A percentile compares a stretch with the other conserved stretches of the same genome.
Evolutionary conservation across 2,797 vertebrate species (phyloP).

Genomic region (Cynodonichthys magdalenae): DNA sequence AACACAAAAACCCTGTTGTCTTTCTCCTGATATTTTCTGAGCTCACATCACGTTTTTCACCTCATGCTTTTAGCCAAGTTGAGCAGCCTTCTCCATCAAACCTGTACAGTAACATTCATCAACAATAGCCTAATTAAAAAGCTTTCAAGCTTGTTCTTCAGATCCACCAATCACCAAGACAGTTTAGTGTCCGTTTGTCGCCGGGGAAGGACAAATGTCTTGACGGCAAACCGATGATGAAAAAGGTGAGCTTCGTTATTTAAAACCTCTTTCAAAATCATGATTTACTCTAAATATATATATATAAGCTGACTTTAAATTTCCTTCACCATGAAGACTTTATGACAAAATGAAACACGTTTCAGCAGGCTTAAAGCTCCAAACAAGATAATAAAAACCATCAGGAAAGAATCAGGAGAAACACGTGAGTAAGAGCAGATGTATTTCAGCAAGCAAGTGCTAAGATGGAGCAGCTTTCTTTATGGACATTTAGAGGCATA

Average conservation of each 20-base stretch:
- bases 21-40: slow-evolving; percentile 27
- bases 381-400: slow-evolving; percentile 4
- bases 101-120: slow-evolving; percentile 64
- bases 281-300: slow-evolving; percentile 22
- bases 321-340: slow-evolving; percentile 16
- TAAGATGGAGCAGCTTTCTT: slow-evolving; percentile 20
- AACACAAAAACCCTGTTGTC: too few species aligned
- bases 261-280: slow-evolving; percentile 45
- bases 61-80: slow-evolving; percentile 77
- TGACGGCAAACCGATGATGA: slow-evolving; percentile 62
- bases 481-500: not conserved
- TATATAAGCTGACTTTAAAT: slow-evolving; percentile 20
- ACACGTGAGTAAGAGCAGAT: slow-evolving; percentile 24
- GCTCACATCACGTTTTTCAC: slow-evolving; percentile 36
- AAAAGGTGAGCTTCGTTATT: slow-evolving; percentile 60
- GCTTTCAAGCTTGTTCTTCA: slow-evolving; percentile 84
- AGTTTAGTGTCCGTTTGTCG: slow-evolving; percentile 64
- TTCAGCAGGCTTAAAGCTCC: slow-evolving; percentile 4
- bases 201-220: slow-evolving; percentile 46
- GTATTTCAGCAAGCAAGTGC: slow-evolving; percentile 3
- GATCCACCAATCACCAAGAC: slow-evolving; percentile 71
- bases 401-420: slow-evolving; percentile 8
- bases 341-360: slow-evolving; percentile 27
- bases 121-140: slow-evolving; percentile 82
- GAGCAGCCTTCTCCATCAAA: slow-evolving; percentile 66